Evolutionary conservation across 2,888 invertebrate species (phyloP), one percentile per base, ranked within the genome.

Genomic region (Coelinius sp.): DNA sequence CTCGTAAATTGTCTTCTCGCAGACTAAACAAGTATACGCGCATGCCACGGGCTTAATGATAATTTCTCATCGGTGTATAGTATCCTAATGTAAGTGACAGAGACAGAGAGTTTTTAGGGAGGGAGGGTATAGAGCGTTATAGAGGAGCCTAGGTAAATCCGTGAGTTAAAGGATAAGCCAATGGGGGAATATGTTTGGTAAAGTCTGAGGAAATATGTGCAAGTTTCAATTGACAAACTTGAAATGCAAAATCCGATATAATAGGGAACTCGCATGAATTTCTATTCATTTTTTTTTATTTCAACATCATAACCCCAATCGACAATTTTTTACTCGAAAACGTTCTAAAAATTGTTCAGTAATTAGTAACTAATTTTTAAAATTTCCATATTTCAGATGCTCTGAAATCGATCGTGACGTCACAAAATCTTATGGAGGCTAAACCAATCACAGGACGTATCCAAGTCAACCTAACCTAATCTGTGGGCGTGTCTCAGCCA

Each of bases 1-100:
- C 75, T 75, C 82, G 79, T 83, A 82, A 85, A 82, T 83, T 81
- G 77, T 81, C 79, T 75, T 63, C 67, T 64, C 66, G 67, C 73
- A 74, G 78, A 75, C 79, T 79, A 80, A 79, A 76, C 80, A 78
- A 77, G 75, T 70, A 78, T 77, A 75, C 46, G 44, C 73, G 69
- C 70, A 49, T 67, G 67, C 73, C 70, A 71, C 67, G 75, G 77
- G 72, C 65, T 75, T 73, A 76, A 79, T 79, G 75, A 79, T 79
- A 78, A 80, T 80, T 80, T 80, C 72, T 75, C 73, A 76, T 77
- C 63, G 59, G 68, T 46, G 24, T 49, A 53, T 53, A 35, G 46
- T 63, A 52, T 20, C 62, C 44, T 24, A 56, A 68, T 68, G 53
- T 27, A 41, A 59, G 20, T 17, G 38, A 46, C 41, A 25, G 17